Evolutionary conservation across 2,888 invertebrate genomes (phyloP).

Genomic region (Cephus nigrinus): DNA sequence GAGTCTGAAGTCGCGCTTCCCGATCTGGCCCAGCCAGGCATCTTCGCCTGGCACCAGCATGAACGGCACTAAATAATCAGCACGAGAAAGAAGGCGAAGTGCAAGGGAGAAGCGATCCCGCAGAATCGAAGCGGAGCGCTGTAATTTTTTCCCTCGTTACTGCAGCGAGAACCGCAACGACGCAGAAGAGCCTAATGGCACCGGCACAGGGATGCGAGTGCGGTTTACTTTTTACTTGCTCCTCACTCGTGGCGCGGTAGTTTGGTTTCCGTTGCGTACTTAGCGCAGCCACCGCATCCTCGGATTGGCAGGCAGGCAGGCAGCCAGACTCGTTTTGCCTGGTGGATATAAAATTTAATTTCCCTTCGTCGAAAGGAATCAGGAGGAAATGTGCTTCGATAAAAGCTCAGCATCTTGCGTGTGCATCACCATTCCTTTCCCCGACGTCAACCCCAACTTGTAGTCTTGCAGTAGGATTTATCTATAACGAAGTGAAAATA

Average conservation of each 20-base stretch:
- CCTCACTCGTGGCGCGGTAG: slow-evolving; percentile 24
- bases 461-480: too few relatives aligned
- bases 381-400: neutral
- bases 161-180: too few relatives aligned
- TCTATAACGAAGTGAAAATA: too few relatives aligned
- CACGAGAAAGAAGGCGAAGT: too few relatives aligned
- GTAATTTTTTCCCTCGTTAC: too few relatives aligned
- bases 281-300: slow-evolving; percentile 1
- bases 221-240: slow-evolving; percentile 23
- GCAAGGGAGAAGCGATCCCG: too few relatives aligned
- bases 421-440: too few relatives aligned
- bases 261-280: slow-evolving; percentile 25
- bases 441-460: too few relatives aligned
- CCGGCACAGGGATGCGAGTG: slow-evolving; percentile 14
- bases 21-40: neutral
- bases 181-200: neutral
- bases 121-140: too few relatives aligned
- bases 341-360: slow-evolving; percentile 50
- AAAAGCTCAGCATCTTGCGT: too few relatives aligned
- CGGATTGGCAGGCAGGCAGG: neutral
- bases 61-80: too few relatives aligned
- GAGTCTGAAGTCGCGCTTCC: neutral
- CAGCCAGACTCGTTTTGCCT: neutral
- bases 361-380: slow-evolving; percentile 39
- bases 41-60: too few relatives aligned